phyloP scores from a whole-genome alignment of 2,113 vertebrate species.

The Cyrtonyx montezumae region DNA sequence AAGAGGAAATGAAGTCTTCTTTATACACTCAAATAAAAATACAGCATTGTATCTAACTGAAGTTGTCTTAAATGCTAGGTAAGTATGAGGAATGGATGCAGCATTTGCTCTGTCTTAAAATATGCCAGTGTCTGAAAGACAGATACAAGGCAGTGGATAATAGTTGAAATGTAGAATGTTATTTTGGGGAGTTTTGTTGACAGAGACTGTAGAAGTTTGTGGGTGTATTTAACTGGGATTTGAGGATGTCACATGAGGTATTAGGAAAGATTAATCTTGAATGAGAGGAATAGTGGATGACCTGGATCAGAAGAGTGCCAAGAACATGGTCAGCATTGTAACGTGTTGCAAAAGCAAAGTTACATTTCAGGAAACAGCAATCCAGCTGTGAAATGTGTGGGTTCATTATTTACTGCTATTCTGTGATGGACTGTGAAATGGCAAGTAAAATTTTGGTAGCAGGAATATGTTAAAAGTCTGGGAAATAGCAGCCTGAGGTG shows the following conservation, averaged over 20 bases:
- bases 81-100: not conserved
- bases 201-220: not conserved
- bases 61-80: slow-evolving; percentile 7
- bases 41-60: not conserved
- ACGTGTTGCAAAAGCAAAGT: accelerated
- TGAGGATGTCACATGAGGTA: not conserved
- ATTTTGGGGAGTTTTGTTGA: not conserved
- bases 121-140: not conserved
- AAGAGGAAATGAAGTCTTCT: not conserved
- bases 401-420: not conserved
- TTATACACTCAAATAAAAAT: slow-evolving; percentile 14
- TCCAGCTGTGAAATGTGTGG: not conserved
- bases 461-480: not conserved
- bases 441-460: not conserved
- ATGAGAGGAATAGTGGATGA: not conserved
- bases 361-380: not conserved
- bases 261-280: not conserved
- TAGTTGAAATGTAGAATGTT: not conserved
- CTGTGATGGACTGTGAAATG: not conserved
- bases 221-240: not conserved
- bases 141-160: not conserved
- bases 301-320: not conserved
- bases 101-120: slow-evolving; percentile 6
- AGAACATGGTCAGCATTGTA: not conserved
- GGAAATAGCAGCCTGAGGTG: not conserved